Base-by-base conservation (phyloP, 2,888 invertebrate species). In the Hyposoter dolosus region DNA sequence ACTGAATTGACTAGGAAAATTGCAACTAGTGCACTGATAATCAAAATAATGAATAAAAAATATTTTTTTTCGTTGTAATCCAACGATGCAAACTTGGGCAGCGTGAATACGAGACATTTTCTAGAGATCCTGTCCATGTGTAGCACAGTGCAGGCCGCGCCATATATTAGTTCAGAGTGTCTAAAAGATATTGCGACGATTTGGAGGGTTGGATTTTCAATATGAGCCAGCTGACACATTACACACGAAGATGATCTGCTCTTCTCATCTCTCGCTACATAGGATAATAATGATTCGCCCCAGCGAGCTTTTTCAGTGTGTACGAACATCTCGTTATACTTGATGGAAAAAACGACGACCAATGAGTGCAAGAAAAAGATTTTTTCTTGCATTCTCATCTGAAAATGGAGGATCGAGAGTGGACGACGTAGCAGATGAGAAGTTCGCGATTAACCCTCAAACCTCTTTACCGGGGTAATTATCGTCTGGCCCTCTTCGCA, bases 161-260 rank as follows among this genome's bases (percentile, higher is more conserved):
- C 65, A 60, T 72, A 60, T 72, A 80, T 77, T 53, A 76, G 76
- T 12, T 68, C 2, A 32, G 32, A 60, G 88, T 88, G 81, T 83
- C 76, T 72, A 78, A 82, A 82, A 77, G 66, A 84, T 74, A 83
- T 85, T 83, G 60, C 45, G 60, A 35, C 63, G 50, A 66, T 80
- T 72, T 50, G 45, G 81, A 76, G 82, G 84, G 84, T 81, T 87
- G 89, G 92, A 90, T 91, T 91, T 93, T 92, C 92, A 93, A 93
- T 93, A 93, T 92, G 89, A 92, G 87, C 90, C 92, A 93, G 92
- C 92, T 92, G 92, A 90, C 91, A 91, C 91, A 91, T 93, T 92
- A 88, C 92, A 93, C 93, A 93, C 92, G 92, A 85, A 90, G 92
- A 93, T 93, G 90, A 91, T 91, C 89, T 84, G 65, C 76, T 15